Evolutionary conservation across 1,140 invertebrate genomes (phyloP).

Genomic region (Yoshiicerus persimilis): DNA sequence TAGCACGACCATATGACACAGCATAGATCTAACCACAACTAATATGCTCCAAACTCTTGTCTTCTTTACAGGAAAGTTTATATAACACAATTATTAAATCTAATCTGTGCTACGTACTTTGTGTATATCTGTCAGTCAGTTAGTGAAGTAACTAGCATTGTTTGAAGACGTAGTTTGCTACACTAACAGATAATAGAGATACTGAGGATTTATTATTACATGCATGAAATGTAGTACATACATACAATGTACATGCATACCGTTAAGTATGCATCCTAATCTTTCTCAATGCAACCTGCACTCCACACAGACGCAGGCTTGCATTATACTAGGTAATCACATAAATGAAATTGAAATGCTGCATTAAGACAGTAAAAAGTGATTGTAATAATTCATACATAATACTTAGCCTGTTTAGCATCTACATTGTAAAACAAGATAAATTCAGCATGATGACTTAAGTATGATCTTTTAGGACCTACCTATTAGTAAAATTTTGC

Average conservation of each 20-base stretch:
- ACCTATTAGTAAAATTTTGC: not conserved
- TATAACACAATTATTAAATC: not conserved
- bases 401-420: not conserved
- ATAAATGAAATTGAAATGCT: not conserved
- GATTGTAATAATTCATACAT: not conserved
- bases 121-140: not conserved
- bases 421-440: not conserved
- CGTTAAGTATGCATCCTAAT: not conserved
- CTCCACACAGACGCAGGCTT: no score
- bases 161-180: not conserved
- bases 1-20: constrained; percentile 1
- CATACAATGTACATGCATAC: not conserved
- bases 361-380: not conserved
- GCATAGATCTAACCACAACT: not conserved
- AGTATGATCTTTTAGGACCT: not conserved
- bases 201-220: not conserved
- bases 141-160: not conserved
- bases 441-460: not conserved
- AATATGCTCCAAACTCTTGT: not conserved
- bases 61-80: not conserved
- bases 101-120: no score
- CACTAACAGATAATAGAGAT: not conserved
- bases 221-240: no score
- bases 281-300: not conserved
- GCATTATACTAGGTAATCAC: no score